phyloP scores from a whole-genome alignment of 2,797 vertebrate genomes.

The Rhinoraja longicauda region DNA sequence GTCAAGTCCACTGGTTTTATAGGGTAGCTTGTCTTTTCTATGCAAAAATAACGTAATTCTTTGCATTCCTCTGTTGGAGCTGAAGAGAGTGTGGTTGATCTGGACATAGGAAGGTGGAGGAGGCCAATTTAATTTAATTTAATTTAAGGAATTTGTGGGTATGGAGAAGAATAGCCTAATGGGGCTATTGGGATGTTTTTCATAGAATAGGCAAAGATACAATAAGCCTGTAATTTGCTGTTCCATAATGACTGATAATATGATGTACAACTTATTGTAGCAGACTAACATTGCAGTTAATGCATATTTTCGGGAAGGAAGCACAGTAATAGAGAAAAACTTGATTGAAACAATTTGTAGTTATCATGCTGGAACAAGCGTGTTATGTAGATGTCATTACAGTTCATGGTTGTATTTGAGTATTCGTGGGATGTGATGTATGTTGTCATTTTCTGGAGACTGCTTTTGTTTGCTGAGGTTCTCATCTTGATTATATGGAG shows the following conservation, averaged over 20 bases:
- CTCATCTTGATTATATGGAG: neutral
- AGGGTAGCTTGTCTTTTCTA: neutral
- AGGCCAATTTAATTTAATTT: neutral
- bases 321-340: neutral
- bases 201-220: neutral
- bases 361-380: neutral
- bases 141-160: neutral
- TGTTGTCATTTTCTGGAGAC: neutral
- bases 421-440: neutral
- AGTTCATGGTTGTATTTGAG: neutral
- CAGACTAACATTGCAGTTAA: too few species aligned
- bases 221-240: neutral
- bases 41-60: too few species aligned
- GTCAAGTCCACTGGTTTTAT: neutral
- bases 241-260: neutral
- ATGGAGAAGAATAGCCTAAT: neutral
- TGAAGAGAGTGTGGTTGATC: neutral
- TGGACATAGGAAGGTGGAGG: neutral
- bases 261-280: neutral
- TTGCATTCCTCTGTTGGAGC: neutral
- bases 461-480: neutral
- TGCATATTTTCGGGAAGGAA: neutral
- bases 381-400: neutral
- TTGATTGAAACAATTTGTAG: neutral
- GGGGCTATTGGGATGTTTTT: neutral